Conservation (phyloP, 35 echinoderm and acorn worm species). For the Strongylocentrotus purpuratus region DNA sequence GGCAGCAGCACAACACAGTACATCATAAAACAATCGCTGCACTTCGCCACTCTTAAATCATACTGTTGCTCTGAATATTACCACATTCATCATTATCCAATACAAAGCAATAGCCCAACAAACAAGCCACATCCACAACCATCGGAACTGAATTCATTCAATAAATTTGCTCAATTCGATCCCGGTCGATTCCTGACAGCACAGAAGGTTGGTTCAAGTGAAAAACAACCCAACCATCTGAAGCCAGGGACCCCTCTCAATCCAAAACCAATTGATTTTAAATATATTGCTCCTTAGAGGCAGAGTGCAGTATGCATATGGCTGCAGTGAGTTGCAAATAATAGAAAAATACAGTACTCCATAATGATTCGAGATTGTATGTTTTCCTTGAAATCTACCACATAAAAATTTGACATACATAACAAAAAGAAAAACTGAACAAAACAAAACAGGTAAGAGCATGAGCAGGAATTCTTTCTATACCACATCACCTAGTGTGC, state of each 20-base stretch:
- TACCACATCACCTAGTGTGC: too few relatives aligned
- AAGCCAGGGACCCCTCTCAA: not conserved
- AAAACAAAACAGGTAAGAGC: too few relatives aligned
- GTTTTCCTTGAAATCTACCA: too few relatives aligned
- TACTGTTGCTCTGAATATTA: not conserved
- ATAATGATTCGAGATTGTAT: too few relatives aligned
- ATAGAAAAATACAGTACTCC: too few relatives aligned
- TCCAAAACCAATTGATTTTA: not conserved
- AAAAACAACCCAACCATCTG: not conserved
- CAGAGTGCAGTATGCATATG: not conserved
- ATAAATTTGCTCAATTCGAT: not conserved
- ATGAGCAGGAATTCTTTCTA: too few relatives aligned
- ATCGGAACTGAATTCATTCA: not conserved
- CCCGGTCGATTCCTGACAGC: not conserved
- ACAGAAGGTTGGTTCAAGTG: not conserved
- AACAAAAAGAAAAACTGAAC: too few relatives aligned
- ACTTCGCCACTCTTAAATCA: not conserved
- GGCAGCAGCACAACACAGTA: not conserved
- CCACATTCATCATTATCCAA: not conserved
- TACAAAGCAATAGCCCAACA: not conserved
- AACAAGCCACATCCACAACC: not conserved
- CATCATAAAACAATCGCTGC: not conserved
- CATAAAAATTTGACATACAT: too few relatives aligned
- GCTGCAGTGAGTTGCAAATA: too few relatives aligned
- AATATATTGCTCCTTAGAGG: not conserved